Conservation (phyloP, 2,888 invertebrate genomes). For the Melanargia galathea region DNA sequence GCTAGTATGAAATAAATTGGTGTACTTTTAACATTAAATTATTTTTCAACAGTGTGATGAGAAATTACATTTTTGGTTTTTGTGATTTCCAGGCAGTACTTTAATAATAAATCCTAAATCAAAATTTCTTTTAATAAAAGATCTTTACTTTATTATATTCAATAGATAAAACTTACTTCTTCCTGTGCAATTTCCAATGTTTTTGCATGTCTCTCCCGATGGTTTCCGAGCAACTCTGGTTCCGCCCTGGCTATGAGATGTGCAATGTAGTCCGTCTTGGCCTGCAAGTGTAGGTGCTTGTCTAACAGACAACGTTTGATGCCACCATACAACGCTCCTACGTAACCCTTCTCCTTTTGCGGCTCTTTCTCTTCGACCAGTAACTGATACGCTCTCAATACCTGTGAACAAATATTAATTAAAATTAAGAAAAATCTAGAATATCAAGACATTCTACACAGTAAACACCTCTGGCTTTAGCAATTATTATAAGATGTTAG, state of each 20-base stretch:
- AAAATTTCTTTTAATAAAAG: too few species aligned
- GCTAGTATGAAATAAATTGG: too few species aligned
- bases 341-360: constrained; percentile 94
- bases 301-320: constrained; percentile 93
- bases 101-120: too few species aligned
- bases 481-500: too few species aligned
- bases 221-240: constrained; percentile 93
- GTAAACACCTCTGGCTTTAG: too few species aligned
- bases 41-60: too few species aligned
- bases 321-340: constrained; percentile 92
- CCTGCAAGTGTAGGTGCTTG: constrained; percentile 93
- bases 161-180: constrained; percentile 77
- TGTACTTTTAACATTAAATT: too few species aligned
- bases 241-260: constrained; percentile 94
- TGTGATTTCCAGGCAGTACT: too few species aligned
- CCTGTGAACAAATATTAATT: constrained; percentile 57
- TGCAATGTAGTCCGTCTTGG: constrained; percentile 94
- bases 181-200: constrained; percentile 98
- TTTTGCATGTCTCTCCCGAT: constrained; percentile 96
- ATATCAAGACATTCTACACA: too few species aligned
- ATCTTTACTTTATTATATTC: not conserved
- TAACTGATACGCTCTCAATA: constrained; percentile 90
- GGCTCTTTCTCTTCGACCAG: constrained; percentile 92
- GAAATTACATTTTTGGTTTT: too few species aligned
- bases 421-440: not conserved